These are phyloP conservation scores for Stenotaenia linearis DNA, from an alignment of 2,888 invertebrate genomes.

Conservation along the genomic window DNA sequence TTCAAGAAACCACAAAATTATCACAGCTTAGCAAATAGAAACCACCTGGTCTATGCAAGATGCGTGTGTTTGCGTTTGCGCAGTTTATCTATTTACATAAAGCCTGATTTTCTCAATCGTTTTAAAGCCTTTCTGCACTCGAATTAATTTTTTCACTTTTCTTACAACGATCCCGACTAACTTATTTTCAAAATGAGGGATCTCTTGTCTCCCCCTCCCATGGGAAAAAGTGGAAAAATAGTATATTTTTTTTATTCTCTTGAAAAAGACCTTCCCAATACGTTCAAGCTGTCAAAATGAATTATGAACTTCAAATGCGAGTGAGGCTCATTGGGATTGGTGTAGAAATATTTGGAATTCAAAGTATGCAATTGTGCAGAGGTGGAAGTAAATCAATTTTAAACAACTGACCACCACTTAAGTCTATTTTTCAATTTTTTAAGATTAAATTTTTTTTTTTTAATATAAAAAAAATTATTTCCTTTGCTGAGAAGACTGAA, in stretches of 20 bases:
- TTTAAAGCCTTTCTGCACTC: too few relatives aligned
- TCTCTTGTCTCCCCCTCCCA: slow-evolving; percentile 11
- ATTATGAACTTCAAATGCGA: slow-evolving; percentile 27
- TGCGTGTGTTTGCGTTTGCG: not conserved
- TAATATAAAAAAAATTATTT: not conserved
- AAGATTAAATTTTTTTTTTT: not conserved
- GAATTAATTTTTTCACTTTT: too few relatives aligned
- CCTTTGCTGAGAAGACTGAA: too few relatives aligned
- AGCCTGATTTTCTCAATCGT: too few relatives aligned
- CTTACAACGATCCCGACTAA: too few relatives aligned
- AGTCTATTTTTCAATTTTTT: not conserved
- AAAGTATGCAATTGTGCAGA: not conserved
- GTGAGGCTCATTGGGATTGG: not conserved
- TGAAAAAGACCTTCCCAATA: slow-evolving; percentile 15
- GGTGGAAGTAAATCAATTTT: not conserved
- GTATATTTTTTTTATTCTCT: not conserved
- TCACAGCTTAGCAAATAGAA: not conserved
- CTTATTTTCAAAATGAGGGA: not conserved
- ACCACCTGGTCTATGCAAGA: not conserved
- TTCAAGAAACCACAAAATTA: not conserved
- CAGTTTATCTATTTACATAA: not conserved
- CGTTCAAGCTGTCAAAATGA: slow-evolving; percentile 30
- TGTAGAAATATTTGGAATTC: not conserved
- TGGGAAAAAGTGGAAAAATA: not conserved
- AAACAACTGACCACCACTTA: not conserved